These are phyloP conservation scores for Scomber scombrus DNA, from an alignment of 2,113 vertebrate genomes.

Conservation along the genomic window DNA sequence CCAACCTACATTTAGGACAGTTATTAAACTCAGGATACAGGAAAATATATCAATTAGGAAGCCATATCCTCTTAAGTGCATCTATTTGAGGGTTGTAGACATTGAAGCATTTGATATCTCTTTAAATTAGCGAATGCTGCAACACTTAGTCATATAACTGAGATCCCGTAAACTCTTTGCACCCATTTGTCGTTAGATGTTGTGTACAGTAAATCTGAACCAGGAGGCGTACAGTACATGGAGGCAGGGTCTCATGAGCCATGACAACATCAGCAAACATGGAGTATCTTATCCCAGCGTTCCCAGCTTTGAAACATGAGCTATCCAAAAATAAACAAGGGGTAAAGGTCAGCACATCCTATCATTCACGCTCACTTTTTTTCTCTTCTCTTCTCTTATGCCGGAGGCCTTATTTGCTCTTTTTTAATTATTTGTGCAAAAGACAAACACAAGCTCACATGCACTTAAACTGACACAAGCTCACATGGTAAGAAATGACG, in stretches of 20 bases:
- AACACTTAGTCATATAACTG: not conserved
- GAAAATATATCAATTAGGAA: not conserved
- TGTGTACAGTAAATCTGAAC: constrained; percentile 27
- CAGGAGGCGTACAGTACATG: constrained; percentile 27
- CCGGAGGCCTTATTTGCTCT: not conserved
- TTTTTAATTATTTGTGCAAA: not conserved
- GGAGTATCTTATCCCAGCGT: constrained; percentile 60
- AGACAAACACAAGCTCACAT: constrained; percentile 18
- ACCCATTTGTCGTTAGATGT: not conserved
- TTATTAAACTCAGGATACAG: not conserved
- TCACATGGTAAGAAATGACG: not conserved
- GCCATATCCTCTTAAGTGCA: not conserved
- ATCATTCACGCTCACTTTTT: not conserved
- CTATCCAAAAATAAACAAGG: constrained; percentile 78
- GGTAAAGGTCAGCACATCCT: constrained; percentile 62
- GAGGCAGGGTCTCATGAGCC: constrained; percentile 9
- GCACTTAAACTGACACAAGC: not conserved
- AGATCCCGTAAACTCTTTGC: not conserved
- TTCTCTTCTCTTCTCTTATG: not conserved
- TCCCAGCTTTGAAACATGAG: constrained; percentile 77
- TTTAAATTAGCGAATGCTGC: not conserved
- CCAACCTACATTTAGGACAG: not conserved
- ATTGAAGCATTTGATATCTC: constrained; percentile 1
- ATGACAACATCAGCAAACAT: constrained; percentile 34
- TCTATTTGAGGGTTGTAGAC: not conserved